Percentiles rank a stretch among this genome's conserved stretches.
These are phyloP conservation scores for Peromyscus melanophrys DNA, from an alignment of 2,797 vertebrate genomes.

Conservation along the genomic window DNA sequence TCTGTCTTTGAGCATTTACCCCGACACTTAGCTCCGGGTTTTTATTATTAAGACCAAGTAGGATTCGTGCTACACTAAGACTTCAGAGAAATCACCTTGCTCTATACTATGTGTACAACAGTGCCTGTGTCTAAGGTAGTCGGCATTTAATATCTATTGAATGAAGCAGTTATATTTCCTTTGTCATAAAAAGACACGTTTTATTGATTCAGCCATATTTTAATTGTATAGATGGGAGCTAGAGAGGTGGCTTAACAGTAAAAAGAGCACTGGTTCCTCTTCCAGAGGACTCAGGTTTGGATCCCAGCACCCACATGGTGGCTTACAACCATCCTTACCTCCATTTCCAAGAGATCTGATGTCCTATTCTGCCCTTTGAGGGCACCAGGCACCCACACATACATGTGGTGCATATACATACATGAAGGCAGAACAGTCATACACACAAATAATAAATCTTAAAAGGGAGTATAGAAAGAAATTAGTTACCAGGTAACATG, in stretches of 20 bases:
- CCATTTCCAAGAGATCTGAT: not conserved
- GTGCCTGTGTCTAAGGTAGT: not conserved
- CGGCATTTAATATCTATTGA: conserved; percentile 44
- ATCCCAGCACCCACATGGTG: not conserved
- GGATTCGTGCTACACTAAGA: not conserved
- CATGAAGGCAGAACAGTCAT: not conserved
- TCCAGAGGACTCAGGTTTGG: not conserved
- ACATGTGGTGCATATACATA: not conserved
- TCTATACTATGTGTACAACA: conserved; percentile 27
- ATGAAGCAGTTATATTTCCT: not conserved
- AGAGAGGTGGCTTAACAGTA: not conserved
- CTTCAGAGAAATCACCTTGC: conserved; percentile 15
- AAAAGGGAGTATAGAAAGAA: not conserved
- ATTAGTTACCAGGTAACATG: conserved; percentile 51
- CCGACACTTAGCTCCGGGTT: no score
- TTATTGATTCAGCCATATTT: not conserved
- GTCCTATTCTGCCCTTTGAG: not conserved
- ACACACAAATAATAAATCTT: not conserved
- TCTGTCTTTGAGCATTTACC: no score
- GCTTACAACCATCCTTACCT: not conserved
- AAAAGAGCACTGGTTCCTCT: not conserved
- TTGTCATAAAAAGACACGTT: not conserved
- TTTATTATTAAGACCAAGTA: no score
- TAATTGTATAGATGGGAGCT: not conserved
- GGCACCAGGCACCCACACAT: not conserved